phyloP scores from a whole-genome alignment of 2,797 vertebrate genomes.

The Chloroceryle inda region DNA sequence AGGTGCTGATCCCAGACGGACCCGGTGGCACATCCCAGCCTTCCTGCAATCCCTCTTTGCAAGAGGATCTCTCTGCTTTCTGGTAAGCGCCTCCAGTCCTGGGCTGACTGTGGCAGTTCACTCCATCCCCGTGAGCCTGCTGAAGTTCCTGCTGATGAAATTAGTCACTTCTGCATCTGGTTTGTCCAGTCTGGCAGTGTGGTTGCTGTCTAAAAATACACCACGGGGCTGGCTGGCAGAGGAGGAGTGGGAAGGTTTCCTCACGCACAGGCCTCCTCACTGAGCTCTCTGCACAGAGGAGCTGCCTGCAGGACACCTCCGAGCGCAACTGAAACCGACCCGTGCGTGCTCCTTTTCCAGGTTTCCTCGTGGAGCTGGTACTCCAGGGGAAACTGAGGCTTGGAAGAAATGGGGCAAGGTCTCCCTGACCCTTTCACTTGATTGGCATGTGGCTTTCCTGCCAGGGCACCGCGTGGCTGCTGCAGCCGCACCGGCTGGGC shows the following conservation, averaged over 20 bases:
- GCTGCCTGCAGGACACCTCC: background rate
- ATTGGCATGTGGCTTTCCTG: background rate
- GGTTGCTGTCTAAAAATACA: slow-evolving; percentile 43
- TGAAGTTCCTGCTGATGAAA: slow-evolving; percentile 6
- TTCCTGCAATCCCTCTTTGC: background rate
- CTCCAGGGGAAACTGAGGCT: background rate
- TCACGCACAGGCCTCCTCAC: background rate
- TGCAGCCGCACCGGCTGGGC: background rate
- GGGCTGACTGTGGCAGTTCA: background rate
- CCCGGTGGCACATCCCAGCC: background rate
- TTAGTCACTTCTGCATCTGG: slow-evolving; percentile 58
- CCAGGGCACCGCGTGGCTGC: background rate
- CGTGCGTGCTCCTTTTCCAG: accelerated
- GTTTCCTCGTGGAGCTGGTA: accelerated
- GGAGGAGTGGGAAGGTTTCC: background rate
- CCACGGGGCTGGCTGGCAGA: accelerated
- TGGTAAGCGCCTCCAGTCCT: accelerated
- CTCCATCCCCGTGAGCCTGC: background rate
- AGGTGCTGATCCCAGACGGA: background rate
- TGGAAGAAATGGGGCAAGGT: background rate
- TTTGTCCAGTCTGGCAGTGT: slow-evolving; percentile 28
- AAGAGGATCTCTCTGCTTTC: background rate
- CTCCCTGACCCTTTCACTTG: background rate
- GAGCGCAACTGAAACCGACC: accelerated
- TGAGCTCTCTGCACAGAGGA: accelerated